Conservation (phyloP, 2,113 vertebrate genomes). For the Oreamnos americanus region DNA sequence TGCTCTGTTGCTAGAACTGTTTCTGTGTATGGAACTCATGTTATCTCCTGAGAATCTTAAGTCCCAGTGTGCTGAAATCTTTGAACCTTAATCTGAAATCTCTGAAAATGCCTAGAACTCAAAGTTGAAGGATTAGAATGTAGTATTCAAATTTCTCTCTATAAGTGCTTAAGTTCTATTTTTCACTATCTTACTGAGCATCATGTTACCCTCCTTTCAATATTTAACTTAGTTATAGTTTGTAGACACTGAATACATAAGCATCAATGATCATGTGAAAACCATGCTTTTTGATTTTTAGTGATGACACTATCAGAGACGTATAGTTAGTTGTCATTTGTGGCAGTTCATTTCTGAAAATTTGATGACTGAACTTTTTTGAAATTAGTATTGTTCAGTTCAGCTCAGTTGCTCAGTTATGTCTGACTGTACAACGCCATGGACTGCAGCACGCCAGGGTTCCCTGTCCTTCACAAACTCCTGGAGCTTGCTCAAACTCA, state of each 20-base stretch:
- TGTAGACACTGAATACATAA: background rate
- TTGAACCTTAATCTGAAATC: background rate
- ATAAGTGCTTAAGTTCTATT: background rate
- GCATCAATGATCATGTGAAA: background rate
- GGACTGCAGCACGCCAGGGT: background rate
- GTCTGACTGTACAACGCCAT: accelerated
- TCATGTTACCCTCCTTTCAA: background rate
- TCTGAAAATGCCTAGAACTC: background rate
- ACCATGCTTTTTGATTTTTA: background rate
- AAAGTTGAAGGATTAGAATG: background rate
- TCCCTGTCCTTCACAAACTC: background rate
- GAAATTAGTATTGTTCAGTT: background rate
- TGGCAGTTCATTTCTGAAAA: background rate
- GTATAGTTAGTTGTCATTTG: background rate
- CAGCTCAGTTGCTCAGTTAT: background rate
- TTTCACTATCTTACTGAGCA: background rate
- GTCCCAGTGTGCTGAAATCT: background rate
- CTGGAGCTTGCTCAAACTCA: background rate
- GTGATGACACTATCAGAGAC: background rate
- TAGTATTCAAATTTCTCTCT: background rate
- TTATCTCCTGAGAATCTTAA: background rate
- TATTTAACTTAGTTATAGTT: background rate
- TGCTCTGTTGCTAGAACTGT: background rate
- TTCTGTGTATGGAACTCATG: background rate
- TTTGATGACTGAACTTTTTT: background rate